Evolutionary conservation across 2,888 invertebrate genomes (phyloP).

Genomic region (Cephus rjabovi): DNA sequence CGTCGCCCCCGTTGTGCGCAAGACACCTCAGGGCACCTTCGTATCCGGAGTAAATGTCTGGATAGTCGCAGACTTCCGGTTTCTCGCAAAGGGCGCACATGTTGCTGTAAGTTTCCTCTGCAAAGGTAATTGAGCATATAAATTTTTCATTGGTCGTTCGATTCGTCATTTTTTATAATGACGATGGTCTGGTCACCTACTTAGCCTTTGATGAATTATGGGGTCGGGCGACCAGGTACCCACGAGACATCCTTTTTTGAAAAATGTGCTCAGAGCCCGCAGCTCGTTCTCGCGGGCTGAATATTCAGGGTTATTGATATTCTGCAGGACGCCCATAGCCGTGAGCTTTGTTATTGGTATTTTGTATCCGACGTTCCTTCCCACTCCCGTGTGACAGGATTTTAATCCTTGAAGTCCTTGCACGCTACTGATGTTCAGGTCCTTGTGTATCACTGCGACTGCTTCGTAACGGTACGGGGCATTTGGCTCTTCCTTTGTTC

Average conservation of each 20-base stretch:
- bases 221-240: constrained; percentile 85
- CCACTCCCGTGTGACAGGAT: constrained; percentile 89
- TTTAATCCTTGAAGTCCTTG: constrained; percentile 80
- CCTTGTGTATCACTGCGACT: constrained; percentile 83
- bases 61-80: constrained; percentile 81
- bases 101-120: constrained; percentile 81
- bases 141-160: background rate
- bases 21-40: constrained; percentile 88
- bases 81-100: constrained; percentile 83
- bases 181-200: constrained; percentile 68
- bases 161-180: background rate
- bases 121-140: constrained; percentile 31
- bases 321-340: constrained; percentile 75
- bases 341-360: constrained; percentile 83
- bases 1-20: constrained; percentile 83
- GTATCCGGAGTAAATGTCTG: constrained; percentile 88
- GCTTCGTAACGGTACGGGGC: constrained; percentile 80
- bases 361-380: constrained; percentile 90
- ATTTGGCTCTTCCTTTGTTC: constrained; percentile 81
- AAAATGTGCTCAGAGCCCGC: constrained; percentile 82
- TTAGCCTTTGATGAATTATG: constrained; percentile 77
- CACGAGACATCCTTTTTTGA: constrained; percentile 86
- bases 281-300: constrained; percentile 85
- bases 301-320: constrained; percentile 76
- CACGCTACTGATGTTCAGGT: constrained; percentile 76